These are phyloP conservation scores for Phaonia tiefii DNA, from an alignment of 2,888 invertebrate genomes.

Conservation along the genomic window DNA sequence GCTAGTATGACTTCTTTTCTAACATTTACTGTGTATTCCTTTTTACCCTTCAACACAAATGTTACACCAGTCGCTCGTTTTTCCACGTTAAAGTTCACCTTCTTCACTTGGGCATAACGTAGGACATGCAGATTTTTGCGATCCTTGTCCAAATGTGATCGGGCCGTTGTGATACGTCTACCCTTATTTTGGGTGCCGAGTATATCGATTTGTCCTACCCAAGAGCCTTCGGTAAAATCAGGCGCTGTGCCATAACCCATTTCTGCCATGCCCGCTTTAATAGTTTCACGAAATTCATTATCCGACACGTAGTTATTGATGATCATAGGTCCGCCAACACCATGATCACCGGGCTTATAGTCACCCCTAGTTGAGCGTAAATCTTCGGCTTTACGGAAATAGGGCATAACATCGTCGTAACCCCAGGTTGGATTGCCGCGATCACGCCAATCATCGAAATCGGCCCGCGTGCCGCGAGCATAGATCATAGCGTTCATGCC, in stretches of 20 bases:
- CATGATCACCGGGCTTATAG: constrained; percentile 81
- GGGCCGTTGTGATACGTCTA: constrained; percentile 89
- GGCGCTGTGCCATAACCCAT: constrained; percentile 89
- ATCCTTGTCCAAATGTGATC: constrained; percentile 85
- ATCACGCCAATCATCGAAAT: constrained; percentile 85
- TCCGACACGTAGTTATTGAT: constrained; percentile 85
- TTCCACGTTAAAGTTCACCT: constrained; percentile 81
- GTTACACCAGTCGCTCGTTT: constrained; percentile 82
- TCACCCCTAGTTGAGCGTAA: constrained; percentile 82
- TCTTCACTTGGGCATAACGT: constrained; percentile 83
- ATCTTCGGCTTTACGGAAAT: constrained; percentile 90
- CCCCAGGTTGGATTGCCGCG: constrained; percentile 86
- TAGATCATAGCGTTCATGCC: constrained; percentile 86
- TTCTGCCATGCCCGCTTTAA: constrained; percentile 90
- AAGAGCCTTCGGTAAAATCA: constrained; percentile 90
- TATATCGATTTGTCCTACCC: constrained; percentile 92
- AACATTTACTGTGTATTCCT: constrained; percentile 81
- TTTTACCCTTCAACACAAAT: constrained; percentile 81
- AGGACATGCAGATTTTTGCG: constrained; percentile 83
- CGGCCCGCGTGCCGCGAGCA: constrained; percentile 84
- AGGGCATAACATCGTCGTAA: constrained; percentile 88
- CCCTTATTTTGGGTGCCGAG: constrained; percentile 93
- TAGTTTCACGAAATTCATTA: constrained; percentile 85
- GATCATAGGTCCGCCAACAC: constrained; percentile 83
- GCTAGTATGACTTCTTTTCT: constrained; percentile 92